Percentiles rank a stretch among this genome's conserved stretches.
phyloP scores from a whole-genome alignment of 2,113 vertebrate genomes.

The Sterna hirundo region DNA sequence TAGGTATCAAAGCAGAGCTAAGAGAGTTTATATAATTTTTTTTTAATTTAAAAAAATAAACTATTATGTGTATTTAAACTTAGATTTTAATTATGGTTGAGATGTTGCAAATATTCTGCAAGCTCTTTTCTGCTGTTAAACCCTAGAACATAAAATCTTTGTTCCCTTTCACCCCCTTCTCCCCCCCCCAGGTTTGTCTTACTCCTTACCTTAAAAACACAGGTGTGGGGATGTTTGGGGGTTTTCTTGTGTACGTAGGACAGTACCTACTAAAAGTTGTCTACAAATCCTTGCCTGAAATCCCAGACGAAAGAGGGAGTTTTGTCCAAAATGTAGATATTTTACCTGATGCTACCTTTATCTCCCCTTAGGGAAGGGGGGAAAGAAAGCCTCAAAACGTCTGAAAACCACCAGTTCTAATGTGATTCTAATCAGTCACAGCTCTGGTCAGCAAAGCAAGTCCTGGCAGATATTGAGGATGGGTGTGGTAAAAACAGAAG shows the following conservation, averaged over 20 bases:
- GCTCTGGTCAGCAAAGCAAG: constrained; percentile 37
- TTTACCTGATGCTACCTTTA: not conserved
- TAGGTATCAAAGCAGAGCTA: not conserved
- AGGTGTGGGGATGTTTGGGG: not conserved
- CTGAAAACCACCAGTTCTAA: not conserved
- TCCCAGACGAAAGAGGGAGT: not conserved
- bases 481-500: not conserved
- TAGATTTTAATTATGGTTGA: not conserved
- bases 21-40: not conserved
- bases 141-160: not conserved
- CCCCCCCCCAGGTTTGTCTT: not conserved
- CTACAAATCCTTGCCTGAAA: not conserved
- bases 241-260: no score
- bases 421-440: constrained; percentile 13
- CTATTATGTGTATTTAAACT: not conserved
- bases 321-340: not conserved
- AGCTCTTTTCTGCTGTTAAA: not conserved
- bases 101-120: not conserved
- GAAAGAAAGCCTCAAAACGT: not conserved
- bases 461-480: not conserved
- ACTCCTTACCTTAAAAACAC: not conserved
- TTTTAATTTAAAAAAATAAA: not conserved
- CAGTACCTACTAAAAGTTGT: not conserved
- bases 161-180: not conserved
- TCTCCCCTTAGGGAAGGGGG: not conserved